Conservation (phyloP, 2,888 invertebrate species). For the Bimastos eiseni region DNA sequence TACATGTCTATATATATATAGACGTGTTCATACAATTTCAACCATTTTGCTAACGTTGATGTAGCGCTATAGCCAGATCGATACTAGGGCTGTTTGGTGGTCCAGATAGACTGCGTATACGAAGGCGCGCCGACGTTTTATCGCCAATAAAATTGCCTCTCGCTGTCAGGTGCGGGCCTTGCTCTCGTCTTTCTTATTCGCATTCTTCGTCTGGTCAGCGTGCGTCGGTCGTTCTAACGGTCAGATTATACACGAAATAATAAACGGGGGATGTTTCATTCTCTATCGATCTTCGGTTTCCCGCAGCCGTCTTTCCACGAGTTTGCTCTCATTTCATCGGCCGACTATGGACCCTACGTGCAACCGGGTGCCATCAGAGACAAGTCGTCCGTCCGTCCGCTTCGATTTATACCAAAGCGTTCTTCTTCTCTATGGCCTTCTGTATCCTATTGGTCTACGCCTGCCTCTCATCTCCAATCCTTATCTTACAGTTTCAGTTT, state of each 20-base stretch:
- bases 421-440: not conserved
- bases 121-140: not conserved
- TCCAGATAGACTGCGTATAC: not conserved
- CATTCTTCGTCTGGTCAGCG: not conserved
- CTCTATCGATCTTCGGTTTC: not conserved
- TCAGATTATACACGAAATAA: slow-evolving; percentile 6
- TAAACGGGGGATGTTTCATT: not conserved
- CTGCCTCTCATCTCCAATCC: not conserved
- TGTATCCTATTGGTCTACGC: not conserved
- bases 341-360: not conserved
- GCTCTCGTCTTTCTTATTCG: not conserved
- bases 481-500: not conserved
- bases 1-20: too few species aligned
- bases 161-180: slow-evolving; percentile 6
- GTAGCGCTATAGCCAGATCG: not conserved
- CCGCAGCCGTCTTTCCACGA: not conserved
- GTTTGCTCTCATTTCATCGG: not conserved
- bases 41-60: not conserved
- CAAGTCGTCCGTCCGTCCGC: not conserved
- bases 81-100: not conserved
- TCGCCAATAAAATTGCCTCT: not conserved
- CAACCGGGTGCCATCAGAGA: too few species aligned
- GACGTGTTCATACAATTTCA: not conserved
- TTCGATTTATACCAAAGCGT: slow-evolving; percentile 3
- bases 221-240: not conserved